Evolutionary conservation across 1,140 invertebrate species (phyloP).

Genomic region (Pararge aegeria): DNA sequence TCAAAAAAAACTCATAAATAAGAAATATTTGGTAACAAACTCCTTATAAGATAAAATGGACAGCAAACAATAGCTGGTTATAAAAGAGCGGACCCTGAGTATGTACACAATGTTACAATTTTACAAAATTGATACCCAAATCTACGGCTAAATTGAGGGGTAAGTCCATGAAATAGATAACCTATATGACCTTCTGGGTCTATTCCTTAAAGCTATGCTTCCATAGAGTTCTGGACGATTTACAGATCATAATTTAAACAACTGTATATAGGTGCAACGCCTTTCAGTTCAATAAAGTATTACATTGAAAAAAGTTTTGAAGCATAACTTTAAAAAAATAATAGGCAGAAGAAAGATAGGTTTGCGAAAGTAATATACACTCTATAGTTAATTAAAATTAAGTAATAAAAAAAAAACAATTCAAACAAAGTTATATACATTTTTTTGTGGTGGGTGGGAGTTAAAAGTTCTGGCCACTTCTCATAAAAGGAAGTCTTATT

Average conservation of each 20-base stretch:
- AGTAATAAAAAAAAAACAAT: slow-evolving; percentile 54
- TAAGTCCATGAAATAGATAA: slow-evolving; percentile 37
- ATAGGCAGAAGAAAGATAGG: not conserved
- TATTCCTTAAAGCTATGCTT: not conserved
- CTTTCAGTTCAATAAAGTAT: too few relatives aligned
- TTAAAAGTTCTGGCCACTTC: slow-evolving; percentile 69
- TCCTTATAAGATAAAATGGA: slow-evolving; percentile 69
- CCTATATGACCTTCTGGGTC: not conserved
- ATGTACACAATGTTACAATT: slow-evolving; percentile 69
- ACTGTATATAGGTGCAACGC: too few relatives aligned
- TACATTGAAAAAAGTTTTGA: too few relatives aligned
- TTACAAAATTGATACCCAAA: slow-evolving; percentile 55
- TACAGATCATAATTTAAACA: not conserved
- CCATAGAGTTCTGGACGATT: not conserved
- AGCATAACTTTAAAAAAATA: not conserved
- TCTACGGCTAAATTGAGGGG: slow-evolving; percentile 56
- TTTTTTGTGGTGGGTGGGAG: slow-evolving; percentile 70
- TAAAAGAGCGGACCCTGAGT: slow-evolving; percentile 55
- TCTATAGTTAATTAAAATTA: slow-evolving; percentile 55
- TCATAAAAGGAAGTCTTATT: slow-evolving; percentile 55
- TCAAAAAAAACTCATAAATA: slow-evolving; percentile 68
- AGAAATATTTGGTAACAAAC: slow-evolving; percentile 79
- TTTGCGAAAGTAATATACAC: slow-evolving; percentile 43
- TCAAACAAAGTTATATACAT: slow-evolving; percentile 74
- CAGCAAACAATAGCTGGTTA: slow-evolving; percentile 46